Base-by-base conservation (phyloP, 2,797 vertebrate species). In the Triplophysa bombifrons region DNA sequence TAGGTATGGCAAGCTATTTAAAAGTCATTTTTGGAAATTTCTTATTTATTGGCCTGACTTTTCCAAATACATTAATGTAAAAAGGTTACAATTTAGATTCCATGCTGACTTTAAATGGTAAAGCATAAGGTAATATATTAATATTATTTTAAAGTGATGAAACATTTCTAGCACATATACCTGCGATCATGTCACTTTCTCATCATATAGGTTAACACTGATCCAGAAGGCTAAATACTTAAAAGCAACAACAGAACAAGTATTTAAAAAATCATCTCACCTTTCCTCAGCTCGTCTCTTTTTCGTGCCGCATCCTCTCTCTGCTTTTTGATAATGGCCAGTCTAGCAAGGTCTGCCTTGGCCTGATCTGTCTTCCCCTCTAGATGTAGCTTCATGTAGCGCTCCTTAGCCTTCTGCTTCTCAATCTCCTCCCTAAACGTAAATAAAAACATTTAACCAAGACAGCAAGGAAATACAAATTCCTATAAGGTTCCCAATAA, bases 281-380 rank as follows among this genome's bases (percentile, higher is more conserved):
- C 85, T 84, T 86, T 86, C 30, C 75, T 78, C 13, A 76, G 44
- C 19, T 92, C 91, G 0, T 95, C 94, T 69, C 94, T 91, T 86
- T 95, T 95, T 85, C 81, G 92, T 10, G 93, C 93, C 0, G 94
- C 93, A 0, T 95, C 94, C 85, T 95, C 94, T 48, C 94, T 90
- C 89, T 95, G 93, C 84, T 95, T 95, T 82, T 93, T 94, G 85
- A 95, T 94, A 78, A 95, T 94, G 61, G 94, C 94, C 70, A 95
- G 88, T 72, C 94, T 88, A 80, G 94, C 94, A 25, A 95, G 88
- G 82, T 95, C 94, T 0, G 94, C 92, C 41, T 85, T 88, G 41
- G 94, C 94, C 88, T 95, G 93, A 0, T 95, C 94, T 0, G 94
- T 95, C 89, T 95, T 95, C 17, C 94, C 94, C 85, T 94, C 94